Base-by-base conservation (phyloP, 2,113 vertebrate genomes). In the Malurus alboscapulatus region DNA sequence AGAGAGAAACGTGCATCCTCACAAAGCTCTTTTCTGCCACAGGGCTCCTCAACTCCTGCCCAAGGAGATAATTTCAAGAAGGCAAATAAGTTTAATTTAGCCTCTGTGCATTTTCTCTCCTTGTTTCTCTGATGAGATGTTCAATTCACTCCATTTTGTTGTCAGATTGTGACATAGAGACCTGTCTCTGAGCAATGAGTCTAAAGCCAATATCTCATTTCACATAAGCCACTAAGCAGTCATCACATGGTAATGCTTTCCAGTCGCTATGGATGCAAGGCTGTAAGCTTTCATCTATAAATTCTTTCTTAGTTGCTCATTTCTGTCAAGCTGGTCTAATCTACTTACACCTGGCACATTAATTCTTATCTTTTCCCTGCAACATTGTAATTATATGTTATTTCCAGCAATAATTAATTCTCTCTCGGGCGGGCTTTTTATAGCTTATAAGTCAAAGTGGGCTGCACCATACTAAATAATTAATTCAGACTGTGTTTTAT, bases 371-470 rank as follows among this genome's bases (percentile, higher is more conserved):
- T 97, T 97, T 97, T 97, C 95, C 69, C 85, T 95, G 95, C 97
- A 97, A 97, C 97, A 95, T 97, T 97, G 95, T 96, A 97, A 97
- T 97, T 97, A 97, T 97, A 97, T 97, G 97, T 97, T 97, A 97
- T 97, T 97, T 97, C 80, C 94, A 96, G 96, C 93, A 97, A 96
- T 97, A 97, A 97, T 97, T 97, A 96, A 97, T 97, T 97, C 93
- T 94, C 92, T 97, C 96, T 95, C 88, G 76, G 95, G 92, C 71
- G 6, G 93, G 82, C 89, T 97, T 97, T 97, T 97, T 97, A 96
- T 96, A 97, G 95, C 94, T 96, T 97, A 81, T 94, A 97, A 97
- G 96, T 96, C 96, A 96, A 96, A 96, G 85, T 97, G 95, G 96
- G 95, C 80, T 96, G 95, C 92, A 78, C 95, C 95, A 95, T 88